Percentiles rank a stretch among this genome's conserved stretches.
Conservation (phyloP, 2,113 vertebrate genomes). For the Podiceps cristatus region DNA sequence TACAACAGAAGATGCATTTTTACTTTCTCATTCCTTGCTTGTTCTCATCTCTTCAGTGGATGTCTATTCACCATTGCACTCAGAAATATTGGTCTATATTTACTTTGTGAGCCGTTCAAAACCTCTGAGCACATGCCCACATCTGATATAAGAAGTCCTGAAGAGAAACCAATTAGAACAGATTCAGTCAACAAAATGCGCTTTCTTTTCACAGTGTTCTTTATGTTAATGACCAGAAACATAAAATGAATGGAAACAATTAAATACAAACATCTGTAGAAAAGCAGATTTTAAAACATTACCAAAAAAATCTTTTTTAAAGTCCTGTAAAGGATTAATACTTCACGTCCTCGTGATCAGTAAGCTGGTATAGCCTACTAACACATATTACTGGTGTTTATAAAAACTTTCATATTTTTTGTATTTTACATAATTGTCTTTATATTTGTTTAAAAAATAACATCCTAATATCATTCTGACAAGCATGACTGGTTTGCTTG, state of each 20-base stretch:
- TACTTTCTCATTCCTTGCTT: neutral
- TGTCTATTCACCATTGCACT: neutral
- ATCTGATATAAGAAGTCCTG: neutral
- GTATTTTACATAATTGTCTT: neutral
- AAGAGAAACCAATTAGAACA: neutral
- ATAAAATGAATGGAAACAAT: neutral
- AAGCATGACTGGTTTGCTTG: neutral
- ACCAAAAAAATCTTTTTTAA: neutral
- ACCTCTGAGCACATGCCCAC: neutral
- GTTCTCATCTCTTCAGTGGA: neutral
- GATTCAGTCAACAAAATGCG: neutral
- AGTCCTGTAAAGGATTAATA: neutral
- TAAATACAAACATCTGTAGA: neutral
- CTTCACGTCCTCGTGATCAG: neutral
- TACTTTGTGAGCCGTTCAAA: neutral
- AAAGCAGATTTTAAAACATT: neutral
- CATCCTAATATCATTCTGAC: neutral
- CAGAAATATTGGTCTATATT: neutral
- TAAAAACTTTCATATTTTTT: neutral
- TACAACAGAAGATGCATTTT: neutral
- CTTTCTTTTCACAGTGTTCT: neutral
- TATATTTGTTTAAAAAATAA: neutral
- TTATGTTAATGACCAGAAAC: neutral
- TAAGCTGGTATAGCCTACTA: neutral
- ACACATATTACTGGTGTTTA: neutral